Evolutionary conservation across 2,888 invertebrate genomes (phyloP).

Genomic region (Tenthredo amoena): DNA sequence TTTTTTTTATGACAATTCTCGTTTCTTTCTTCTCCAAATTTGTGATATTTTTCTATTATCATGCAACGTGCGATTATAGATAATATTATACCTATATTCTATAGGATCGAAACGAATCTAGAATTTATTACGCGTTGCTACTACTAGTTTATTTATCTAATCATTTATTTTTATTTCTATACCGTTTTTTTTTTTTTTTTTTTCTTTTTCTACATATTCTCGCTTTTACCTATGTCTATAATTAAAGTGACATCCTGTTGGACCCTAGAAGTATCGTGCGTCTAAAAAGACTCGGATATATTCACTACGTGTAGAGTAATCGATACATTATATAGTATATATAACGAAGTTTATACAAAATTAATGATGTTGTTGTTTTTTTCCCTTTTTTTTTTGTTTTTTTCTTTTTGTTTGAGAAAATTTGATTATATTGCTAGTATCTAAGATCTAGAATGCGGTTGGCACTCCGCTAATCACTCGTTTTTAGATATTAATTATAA

Average conservation of each 20-base stretch:
- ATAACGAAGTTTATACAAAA: conserved; percentile 31
- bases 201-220: too few relatives aligned
- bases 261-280: conserved; percentile 44
- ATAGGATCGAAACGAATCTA: conserved; percentile 11
- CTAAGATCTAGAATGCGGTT: conserved; percentile 30
- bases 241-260: conserved; percentile 40
- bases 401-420: background rate
- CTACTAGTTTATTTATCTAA: background rate
- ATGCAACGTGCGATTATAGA: conserved; percentile 24
- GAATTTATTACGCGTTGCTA: conserved; percentile 5
- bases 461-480: conserved; percentile 44
- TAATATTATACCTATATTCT: background rate
- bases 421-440: conserved; percentile 25
- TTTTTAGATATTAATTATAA: background rate
- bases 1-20: too few relatives aligned
- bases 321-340: background rate
- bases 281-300: conserved; percentile 17
- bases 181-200: background rate
- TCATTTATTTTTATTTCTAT: background rate
- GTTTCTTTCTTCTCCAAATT: background rate
- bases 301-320: background rate
- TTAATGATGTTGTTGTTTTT: background rate
- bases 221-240: background rate
- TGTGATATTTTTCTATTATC: background rate
- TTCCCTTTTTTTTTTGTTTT: background rate